Base-by-base conservation (phyloP, 2,113 vertebrate species). In the Hepsetus odoe region DNA sequence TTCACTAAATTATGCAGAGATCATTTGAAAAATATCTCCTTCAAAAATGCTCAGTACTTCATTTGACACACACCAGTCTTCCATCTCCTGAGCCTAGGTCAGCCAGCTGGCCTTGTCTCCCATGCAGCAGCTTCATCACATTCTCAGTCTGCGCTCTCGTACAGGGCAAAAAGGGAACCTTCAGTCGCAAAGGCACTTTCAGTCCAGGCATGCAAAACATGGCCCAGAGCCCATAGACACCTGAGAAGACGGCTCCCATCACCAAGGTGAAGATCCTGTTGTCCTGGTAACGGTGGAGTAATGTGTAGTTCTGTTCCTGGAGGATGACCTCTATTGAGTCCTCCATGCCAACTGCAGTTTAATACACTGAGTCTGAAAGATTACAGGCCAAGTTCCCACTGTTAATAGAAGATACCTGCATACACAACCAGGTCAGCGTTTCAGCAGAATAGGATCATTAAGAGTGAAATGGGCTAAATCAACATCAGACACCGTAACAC, bases 201-300 rank as follows among this genome's bases (percentile, higher is more conserved):
- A 81, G 62, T 20, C 84, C 83, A 26, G 84, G 85, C 46, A 80
- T 49, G 13, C 82, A 83, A 82, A 88, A 86, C 74, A 83, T 74
- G n/a, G 83, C 68, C 81, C 84, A 84, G n/a, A 85, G 72, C 20
- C 79, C 77, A n/a, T 88, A 87, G 18, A 80, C 22, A 20, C 74
- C 59, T 4, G 74, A 74, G 8, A 84, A 78, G 26, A 71, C 33
- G 4, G 74, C 77, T 51, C 73, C 28, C 5, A 61, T 68, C 16
- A 26, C 33, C 55, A 82, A 44, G 62, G 79, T 67, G 59, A 79
- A n/a, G 12, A 35, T 33, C n/a, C 14, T 35, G 49, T 65, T 74
- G 69, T 77, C 11, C 28, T 68, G 26, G 61, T 81, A 74, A 35
- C 3, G 40, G 46, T 10, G 40, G 26, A 77, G 26, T 10, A 83